A percentile compares a stretch with the other conserved stretches of the same genome.
These are phyloP conservation scores for Helarctos malayanus DNA, from an alignment of 2,797 vertebrate species.

Conservation along the genomic window DNA sequence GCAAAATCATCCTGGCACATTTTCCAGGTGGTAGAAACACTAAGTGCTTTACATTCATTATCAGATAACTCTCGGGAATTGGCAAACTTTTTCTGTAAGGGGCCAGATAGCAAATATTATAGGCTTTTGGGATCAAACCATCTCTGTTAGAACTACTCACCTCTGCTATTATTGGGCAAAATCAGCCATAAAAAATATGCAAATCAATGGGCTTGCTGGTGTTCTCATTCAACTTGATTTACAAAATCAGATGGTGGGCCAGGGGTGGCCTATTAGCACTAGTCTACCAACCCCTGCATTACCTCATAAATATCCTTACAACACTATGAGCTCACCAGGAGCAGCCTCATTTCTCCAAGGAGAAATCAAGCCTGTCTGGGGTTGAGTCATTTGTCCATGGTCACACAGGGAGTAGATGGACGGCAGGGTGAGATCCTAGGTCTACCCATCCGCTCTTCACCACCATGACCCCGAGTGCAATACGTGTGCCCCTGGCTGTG, in stretches of 20 bases:
- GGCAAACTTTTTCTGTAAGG: neutral
- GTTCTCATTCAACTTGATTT: neutral
- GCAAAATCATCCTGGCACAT: neutral
- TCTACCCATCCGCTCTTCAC: neutral
- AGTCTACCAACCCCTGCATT: neutral
- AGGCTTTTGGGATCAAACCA: neutral
- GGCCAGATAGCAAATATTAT: conserved; percentile 36
- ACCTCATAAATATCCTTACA: neutral
- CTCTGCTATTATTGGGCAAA: neutral
- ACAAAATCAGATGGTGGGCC: neutral
- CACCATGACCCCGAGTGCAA: neutral
- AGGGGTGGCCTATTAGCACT: neutral
- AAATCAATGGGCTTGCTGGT: neutral
- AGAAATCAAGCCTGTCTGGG: neutral
- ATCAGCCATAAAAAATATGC: neutral
- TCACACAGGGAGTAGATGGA: neutral
- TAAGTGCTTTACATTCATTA: neutral
- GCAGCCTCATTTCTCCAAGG: neutral
- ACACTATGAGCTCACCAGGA: neutral
- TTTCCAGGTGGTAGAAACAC: neutral
- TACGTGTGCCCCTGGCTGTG: neutral
- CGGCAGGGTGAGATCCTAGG: neutral
- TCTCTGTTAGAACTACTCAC: neutral
- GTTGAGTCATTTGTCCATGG: accelerated
- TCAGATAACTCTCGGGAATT: neutral